Base-by-base conservation (phyloP, 2,888 invertebrate species). In the Lottia scabra region DNA sequence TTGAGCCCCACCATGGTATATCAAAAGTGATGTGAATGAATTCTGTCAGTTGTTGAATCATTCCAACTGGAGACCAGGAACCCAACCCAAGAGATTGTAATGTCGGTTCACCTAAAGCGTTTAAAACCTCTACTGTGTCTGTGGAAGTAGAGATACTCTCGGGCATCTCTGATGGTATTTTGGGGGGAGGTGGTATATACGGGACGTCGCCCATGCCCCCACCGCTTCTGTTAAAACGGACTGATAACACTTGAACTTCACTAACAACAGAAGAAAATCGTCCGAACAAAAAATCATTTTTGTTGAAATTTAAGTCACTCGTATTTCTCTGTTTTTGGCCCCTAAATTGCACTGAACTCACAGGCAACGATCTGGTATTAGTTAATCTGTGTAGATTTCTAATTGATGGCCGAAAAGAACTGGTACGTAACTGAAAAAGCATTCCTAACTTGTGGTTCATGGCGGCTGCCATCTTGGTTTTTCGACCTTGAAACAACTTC, bases 1-100 rank as follows among this genome's bases (percentile, higher is more conserved):
- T 79, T 45, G 78, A 72, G 38, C 75, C 80, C 97, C 98, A 99
- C 99, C 99, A 99, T 0, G 98, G 98, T 15, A 98, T 78, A 81
- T 94, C 95, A 15, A 92, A 89, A 0, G 92, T 90, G n/a, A 95
- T 92, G 87, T 99, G 98, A 56, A 97, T 81, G 83, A 91, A 94
- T 89, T 99, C 98, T 82, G 98, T 91, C 76, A 92, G 92, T 65
- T 93, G 92, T 88, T 98, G 95, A 16, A 96, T 92, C 6, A 96
- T 87, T 0, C 98, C 97, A 0, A 94, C 92, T 0, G 98, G 98
- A 19, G 92, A 91, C 93, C 93, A 95, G 38, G 95, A 94, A 1
- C 95, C 96, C 26, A 98, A 91, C 0, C 97, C 97, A 65, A 96
- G 88, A 72, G 95, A 94, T 0, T 92, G 92, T 83, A 97, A 93